These are phyloP conservation scores for Nyleta sp. DNA, from an alignment of 2,888 invertebrate species.

Conservation along the genomic window DNA sequence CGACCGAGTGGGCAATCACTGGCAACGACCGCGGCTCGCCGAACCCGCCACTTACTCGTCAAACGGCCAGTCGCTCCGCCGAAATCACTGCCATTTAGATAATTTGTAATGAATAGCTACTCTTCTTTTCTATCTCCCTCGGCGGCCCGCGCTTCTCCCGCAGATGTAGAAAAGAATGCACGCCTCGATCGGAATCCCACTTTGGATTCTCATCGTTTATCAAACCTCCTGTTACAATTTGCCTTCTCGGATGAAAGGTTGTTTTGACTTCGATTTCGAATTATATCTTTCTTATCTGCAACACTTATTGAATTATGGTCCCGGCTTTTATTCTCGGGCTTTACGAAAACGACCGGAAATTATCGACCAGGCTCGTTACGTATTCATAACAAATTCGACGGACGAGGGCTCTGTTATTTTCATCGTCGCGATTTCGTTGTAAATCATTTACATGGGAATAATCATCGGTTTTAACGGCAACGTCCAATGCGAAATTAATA, in stretches of 20 bases:
- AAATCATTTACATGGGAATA: slow-evolving; percentile 13
- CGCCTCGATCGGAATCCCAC: slow-evolving; percentile 51
- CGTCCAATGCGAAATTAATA: slow-evolving; percentile 24
- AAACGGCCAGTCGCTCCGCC: slow-evolving; percentile 81
- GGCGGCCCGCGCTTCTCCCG: slow-evolving; percentile 26
- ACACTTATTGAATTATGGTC: slow-evolving; percentile 56
- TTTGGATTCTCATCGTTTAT: slow-evolving; percentile 51
- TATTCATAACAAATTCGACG: slow-evolving; percentile 34
- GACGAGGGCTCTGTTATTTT: slow-evolving; percentile 26
- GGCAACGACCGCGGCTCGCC: slow-evolving; percentile 73
- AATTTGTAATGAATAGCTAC: slow-evolving; percentile 85
- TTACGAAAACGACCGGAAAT: slow-evolving; percentile 34
- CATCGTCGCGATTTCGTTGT: slow-evolving; percentile 16
- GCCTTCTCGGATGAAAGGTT: slow-evolving; percentile 15
- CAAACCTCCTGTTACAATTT: slow-evolving; percentile 51
- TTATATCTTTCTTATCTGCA: slow-evolving; percentile 56
- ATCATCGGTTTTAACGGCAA: slow-evolving; percentile 4
- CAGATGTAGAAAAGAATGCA: slow-evolving; percentile 64
- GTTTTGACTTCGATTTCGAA: slow-evolving; percentile 38
- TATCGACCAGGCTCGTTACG: slow-evolving; percentile 25
- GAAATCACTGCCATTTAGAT: slow-evolving; percentile 85
- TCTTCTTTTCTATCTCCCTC: slow-evolving; percentile 72
- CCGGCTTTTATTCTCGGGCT: slow-evolving; percentile 17
- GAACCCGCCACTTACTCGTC: slow-evolving; percentile 82
- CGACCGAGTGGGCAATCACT: slow-evolving; percentile 73